Percentiles rank a stretch among this genome's conserved stretches.
phyloP scores from a whole-genome alignment of 1,140 invertebrate species.

The Zaprionus gabonicus region DNA sequence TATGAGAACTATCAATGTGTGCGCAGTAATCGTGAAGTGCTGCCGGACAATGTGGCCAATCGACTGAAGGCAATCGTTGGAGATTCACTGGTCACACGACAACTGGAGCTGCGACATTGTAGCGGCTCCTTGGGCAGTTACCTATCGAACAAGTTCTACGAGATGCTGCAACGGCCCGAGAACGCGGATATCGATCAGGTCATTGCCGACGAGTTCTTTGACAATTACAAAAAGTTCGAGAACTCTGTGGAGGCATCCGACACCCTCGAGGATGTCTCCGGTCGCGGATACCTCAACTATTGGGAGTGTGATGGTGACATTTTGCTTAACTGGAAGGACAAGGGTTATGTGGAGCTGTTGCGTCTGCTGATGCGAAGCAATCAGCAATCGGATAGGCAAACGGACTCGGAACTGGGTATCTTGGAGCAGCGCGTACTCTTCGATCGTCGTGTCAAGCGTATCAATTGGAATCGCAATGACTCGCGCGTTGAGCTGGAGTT shows the following conservation, averaged over 20 bases:
- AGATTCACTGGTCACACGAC: slow-evolving; percentile 69
- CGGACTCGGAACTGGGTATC: slow-evolving; percentile 66
- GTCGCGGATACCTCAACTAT: slow-evolving; percentile 86
- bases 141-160: slow-evolving; percentile 78
- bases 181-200: slow-evolving; percentile 75
- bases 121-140: slow-evolving; percentile 85
- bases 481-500: slow-evolving; percentile 85
- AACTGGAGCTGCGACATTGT: slow-evolving; percentile 74
- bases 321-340: slow-evolving; percentile 87
- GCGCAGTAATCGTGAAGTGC: slow-evolving; percentile 79
- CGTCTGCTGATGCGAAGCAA: slow-evolving; percentile 86
- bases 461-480: slow-evolving; percentile 85
- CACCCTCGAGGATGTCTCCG: slow-evolving; percentile 87
- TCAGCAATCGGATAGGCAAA: slow-evolving; percentile 39
- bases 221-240: slow-evolving; percentile 86
- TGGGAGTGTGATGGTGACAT: slow-evolving; percentile 87
- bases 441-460: slow-evolving; percentile 85
- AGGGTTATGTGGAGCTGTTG: slow-evolving; percentile 87
- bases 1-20: slow-evolving; percentile 82
- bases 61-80: slow-evolving; percentile 75
- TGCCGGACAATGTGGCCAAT: slow-evolving; percentile 72
- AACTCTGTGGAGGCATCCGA: slow-evolving; percentile 87
- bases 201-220: slow-evolving; percentile 85
- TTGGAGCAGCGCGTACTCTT: slow-evolving; percentile 84
- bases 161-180: slow-evolving; percentile 70